Percentiles rank a stretch among this genome's conserved stretches.
These are phyloP conservation scores for Anhinga rufa DNA, from an alignment of 2,113 vertebrate species.

Conservation along the genomic window DNA sequence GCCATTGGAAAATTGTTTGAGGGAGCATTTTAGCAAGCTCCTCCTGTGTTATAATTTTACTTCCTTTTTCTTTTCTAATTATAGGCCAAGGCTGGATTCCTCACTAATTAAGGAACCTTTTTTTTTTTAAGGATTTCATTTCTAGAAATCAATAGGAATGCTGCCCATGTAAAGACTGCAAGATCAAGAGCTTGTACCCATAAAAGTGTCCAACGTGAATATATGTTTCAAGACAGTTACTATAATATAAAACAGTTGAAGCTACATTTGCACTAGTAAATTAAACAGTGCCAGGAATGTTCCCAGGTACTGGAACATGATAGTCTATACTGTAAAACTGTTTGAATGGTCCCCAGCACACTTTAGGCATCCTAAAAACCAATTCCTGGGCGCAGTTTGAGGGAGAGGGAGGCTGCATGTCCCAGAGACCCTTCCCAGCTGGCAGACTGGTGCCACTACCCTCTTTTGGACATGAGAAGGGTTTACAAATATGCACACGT, in stretches of 20 bases:
- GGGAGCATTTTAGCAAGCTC: not conserved
- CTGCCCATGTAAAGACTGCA: not conserved
- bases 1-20: not conserved
- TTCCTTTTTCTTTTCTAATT: conserved; percentile 31
- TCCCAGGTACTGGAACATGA: not conserved
- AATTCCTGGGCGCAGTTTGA: not conserved
- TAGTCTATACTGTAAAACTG: not conserved
- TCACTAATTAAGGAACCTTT: not conserved
- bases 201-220: not conserved
- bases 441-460: not conserved
- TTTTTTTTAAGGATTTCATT: not conserved
- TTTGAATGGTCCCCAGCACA: not conserved
- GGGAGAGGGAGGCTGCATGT: not conserved
- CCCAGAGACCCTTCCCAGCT: not conserved
- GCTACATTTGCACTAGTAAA: not conserved
- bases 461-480: not conserved
- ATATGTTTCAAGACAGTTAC: not conserved
- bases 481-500: not conserved
- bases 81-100: not conserved
- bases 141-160: not conserved
- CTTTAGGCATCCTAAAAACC: not conserved
- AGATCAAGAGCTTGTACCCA: not conserved
- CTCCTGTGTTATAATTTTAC: not conserved
- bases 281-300: not conserved
- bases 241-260: not conserved